A percentile compares a stretch with the other conserved stretches of the same genome.
These are phyloP conservation scores for Amphiprion clarkii DNA, from an alignment of 2,797 vertebrate species.

Conservation along the genomic window DNA sequence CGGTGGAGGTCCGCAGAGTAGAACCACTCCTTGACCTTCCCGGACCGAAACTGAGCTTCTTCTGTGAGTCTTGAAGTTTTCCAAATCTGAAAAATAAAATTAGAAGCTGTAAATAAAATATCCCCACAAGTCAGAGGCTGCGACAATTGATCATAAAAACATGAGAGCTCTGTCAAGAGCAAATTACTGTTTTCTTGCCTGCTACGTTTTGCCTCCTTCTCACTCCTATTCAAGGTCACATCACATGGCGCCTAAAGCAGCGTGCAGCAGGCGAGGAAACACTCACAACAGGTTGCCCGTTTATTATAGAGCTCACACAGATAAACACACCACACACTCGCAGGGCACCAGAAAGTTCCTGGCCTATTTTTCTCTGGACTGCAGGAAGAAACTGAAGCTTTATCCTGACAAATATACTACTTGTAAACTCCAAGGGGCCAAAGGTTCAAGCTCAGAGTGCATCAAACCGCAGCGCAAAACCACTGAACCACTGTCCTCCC, in stretches of 20 bases:
- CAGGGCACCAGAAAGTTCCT: constrained; percentile 10
- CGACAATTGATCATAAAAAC: constrained; percentile 18
- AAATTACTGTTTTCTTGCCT: constrained; percentile 23
- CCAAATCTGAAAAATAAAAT: constrained; percentile 88
- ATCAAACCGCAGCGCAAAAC: constrained; percentile 8
- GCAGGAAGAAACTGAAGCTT: constrained; percentile 16
- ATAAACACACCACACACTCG: constrained; percentile 31
- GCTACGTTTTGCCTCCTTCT: constrained; percentile 4
- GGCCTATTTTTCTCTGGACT: constrained; percentile 33
- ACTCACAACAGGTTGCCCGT: constrained; percentile 42
- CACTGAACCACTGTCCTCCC: constrained; percentile 15
- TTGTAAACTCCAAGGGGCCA: constrained; percentile 19
- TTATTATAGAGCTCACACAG: constrained; percentile 43
- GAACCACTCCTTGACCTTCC: constrained; percentile 96
- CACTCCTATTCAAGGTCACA: constrained; percentile 41
- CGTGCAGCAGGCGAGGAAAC: constrained; percentile 23
- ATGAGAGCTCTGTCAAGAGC: constrained; percentile 12
- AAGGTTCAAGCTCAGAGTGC: constrained; percentile 36
- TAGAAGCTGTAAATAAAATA: constrained; percentile 25
- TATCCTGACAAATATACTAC: constrained; percentile 37
- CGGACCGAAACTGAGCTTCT: constrained; percentile 94
- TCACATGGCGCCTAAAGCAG: constrained; percentile 29
- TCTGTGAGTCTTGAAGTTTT: constrained; percentile 93
- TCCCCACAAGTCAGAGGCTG: constrained; percentile 8
- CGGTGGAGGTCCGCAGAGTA: constrained; percentile 94